Percentiles rank a stretch among this genome's conserved stretches.
These are phyloP conservation scores for Linepithema humile DNA, from an alignment of 1,140 invertebrate species.

Conservation along the genomic window DNA sequence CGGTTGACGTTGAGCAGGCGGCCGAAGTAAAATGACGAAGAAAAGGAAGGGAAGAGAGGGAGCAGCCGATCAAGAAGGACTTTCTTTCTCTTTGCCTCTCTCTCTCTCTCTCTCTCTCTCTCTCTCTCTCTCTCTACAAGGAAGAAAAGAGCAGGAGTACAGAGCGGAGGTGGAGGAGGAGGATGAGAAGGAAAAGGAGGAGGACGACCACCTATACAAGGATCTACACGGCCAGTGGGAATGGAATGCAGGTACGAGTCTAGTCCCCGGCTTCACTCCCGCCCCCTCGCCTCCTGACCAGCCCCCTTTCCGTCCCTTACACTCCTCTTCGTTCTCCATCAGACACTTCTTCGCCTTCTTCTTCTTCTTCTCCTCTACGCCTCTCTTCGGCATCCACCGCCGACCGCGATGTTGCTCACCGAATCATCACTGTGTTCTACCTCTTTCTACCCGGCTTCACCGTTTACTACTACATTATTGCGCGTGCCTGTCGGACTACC, in stretches of 20 bases:
- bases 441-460: constrained; percentile 50
- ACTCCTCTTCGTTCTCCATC: constrained; percentile 22
- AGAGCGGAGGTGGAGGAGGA: constrained; percentile 53
- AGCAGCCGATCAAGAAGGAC: constrained; percentile 63
- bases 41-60: constrained; percentile 20
- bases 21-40: constrained; percentile 7
- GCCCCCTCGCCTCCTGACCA: constrained; percentile 63
- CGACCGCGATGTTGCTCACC: constrained; percentile 73
- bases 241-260: constrained; percentile 84
- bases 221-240: constrained; percentile 84
- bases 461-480: constrained; percentile 60
- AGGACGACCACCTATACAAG: constrained; percentile 82
- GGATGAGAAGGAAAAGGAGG: constrained; percentile 63
- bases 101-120: constrained; percentile 16
- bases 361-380: constrained; percentile 24
- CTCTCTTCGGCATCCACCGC: constrained; percentile 73
- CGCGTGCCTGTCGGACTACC: constrained; percentile 30
- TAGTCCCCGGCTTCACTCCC: constrained; percentile 73
- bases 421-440: constrained; percentile 75
- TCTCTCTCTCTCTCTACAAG: not conserved
- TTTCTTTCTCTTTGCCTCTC: constrained; percentile 18
- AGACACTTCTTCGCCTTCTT: constrained; percentile 36
- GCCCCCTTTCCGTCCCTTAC: constrained; percentile 19
- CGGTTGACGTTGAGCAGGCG: constrained; percentile 52
- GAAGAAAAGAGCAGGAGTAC: constrained; percentile 59